Conservation (phyloP, 2,113 vertebrate genomes). For the Stigmatopora argus region DNA sequence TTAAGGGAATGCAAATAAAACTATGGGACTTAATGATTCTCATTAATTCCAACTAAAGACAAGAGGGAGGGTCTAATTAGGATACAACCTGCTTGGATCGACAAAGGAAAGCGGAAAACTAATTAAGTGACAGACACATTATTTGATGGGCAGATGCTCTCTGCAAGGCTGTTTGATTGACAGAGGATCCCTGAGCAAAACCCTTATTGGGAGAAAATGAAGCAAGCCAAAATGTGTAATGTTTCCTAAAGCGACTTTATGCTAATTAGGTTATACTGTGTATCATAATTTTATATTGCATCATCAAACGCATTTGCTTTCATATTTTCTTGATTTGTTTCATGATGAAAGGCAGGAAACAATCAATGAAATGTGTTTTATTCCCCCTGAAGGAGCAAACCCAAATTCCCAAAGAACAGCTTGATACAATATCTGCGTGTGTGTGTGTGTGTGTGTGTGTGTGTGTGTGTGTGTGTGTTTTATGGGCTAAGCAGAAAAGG, state of each 20-base stretch:
- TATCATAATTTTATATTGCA: not conserved
- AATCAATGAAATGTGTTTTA: slow-evolving; percentile 16
- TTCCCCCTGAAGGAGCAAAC: slow-evolving; percentile 19
- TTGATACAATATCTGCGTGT: not conserved
- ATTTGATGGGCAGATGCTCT: slow-evolving; percentile 25
- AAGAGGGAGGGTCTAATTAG: slow-evolving; percentile 7
- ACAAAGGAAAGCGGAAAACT: not conserved
- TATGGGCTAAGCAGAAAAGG: slow-evolving; percentile 29
- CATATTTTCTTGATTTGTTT: slow-evolving; percentile 8
- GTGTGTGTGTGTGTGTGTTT: slow-evolving; percentile 19
- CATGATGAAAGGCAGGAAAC: not conserved
- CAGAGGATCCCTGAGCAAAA: slow-evolving; percentile 9
- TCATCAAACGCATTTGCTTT: not conserved
- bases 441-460: not conserved
- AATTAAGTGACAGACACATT: not conserved
- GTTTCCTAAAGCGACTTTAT: not conserved
- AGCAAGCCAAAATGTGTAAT: not conserved
- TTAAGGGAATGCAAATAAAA: not conserved
- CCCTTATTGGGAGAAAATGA: slow-evolving; percentile 5
- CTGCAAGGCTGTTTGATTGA: slow-evolving; percentile 33
- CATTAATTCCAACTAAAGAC: slow-evolving; percentile 9
- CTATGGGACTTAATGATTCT: slow-evolving; percentile 9
- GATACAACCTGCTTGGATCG: not conserved
- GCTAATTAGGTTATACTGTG: not conserved
- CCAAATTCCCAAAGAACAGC: slow-evolving; percentile 33